Percentiles rank a stretch among this genome's conserved stretches.
These are phyloP conservation scores for Elymnias hypermnestra DNA, from an alignment of 1,140 invertebrate species.

Conservation along the genomic window DNA sequence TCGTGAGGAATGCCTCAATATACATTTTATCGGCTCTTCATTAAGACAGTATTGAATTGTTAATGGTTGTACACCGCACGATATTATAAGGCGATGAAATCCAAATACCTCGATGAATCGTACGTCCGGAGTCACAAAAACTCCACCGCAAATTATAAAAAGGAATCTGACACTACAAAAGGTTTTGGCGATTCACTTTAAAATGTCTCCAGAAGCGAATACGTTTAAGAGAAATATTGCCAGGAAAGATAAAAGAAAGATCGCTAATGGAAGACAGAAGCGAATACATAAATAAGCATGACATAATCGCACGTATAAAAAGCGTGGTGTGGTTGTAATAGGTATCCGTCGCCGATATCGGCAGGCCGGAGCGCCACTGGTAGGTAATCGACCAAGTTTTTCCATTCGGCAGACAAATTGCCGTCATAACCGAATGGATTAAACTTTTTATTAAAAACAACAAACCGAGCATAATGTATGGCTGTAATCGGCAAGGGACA, in stretches of 20 bases:
- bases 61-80: slow-evolving; percentile 53
- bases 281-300: slow-evolving; percentile 63
- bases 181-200: slow-evolving; percentile 27
- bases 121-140: slow-evolving; percentile 39
- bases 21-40: slow-evolving; percentile 70
- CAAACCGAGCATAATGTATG: slow-evolving; percentile 73
- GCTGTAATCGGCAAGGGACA: slow-evolving; percentile 70
- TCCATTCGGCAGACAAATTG: slow-evolving; percentile 72
- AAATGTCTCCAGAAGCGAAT: slow-evolving; percentile 29
- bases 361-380: slow-evolving; percentile 41
- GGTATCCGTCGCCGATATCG: slow-evolving; percentile 42
- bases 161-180: slow-evolving; percentile 34
- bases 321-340: slow-evolving; percentile 40
- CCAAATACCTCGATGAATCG: slow-evolving; percentile 47
- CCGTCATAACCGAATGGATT: slow-evolving; percentile 73
- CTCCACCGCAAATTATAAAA: slow-evolving; percentile 42
- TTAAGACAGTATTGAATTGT: slow-evolving; percentile 68
- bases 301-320: slow-evolving; percentile 58
- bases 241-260: slow-evolving; percentile 41
- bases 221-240: slow-evolving; percentile 39
- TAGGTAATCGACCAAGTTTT: slow-evolving; percentile 70
- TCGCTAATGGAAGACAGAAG: slow-evolving; percentile 66
- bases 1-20: slow-evolving; percentile 59
- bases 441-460: slow-evolving; percentile 76
- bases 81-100: slow-evolving; percentile 61